phyloP scores from a whole-genome alignment of 2,113 vertebrate genomes.

The Poeciliopsis retropinna region DNA sequence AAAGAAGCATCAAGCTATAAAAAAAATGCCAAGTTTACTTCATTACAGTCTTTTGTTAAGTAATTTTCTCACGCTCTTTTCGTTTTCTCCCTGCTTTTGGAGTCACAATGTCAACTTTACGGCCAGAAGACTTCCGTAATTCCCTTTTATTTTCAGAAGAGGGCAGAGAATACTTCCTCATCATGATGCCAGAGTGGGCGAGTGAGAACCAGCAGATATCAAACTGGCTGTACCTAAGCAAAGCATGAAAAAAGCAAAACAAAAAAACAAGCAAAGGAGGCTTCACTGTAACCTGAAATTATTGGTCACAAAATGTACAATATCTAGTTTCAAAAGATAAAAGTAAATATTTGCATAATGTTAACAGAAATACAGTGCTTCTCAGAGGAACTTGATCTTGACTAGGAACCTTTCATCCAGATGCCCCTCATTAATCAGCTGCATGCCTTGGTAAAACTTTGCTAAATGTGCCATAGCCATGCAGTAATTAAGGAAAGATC shows the following conservation, averaged over 20 bases:
- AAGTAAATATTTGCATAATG: neutral
- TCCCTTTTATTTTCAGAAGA: constrained; percentile 10
- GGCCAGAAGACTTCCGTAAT: constrained; percentile 6
- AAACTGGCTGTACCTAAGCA: constrained; percentile 83
- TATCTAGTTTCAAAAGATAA: neutral
- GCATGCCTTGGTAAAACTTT: constrained; percentile 77
- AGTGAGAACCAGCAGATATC: constrained; percentile 86
- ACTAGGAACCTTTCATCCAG: constrained; percentile 60
- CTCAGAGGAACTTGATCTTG: neutral
- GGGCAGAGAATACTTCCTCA: constrained; percentile 63
- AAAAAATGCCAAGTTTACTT: neutral
- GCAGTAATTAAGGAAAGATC: constrained; percentile 84
- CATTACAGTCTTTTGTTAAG: neutral
- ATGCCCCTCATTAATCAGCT: constrained; percentile 50
- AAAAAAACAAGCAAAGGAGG: neutral
- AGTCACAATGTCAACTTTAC: neutral
- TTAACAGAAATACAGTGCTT: too few species aligned
- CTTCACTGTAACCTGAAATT: neutral
- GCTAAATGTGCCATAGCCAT: constrained; percentile 82
- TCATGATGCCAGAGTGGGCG: constrained; percentile 83
- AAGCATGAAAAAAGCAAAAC: constrained; percentile 1
- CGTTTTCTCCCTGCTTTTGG: constrained; percentile 11
- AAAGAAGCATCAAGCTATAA: constrained; percentile 3
- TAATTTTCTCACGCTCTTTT: constrained; percentile 44
- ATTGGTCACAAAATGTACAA: too few species aligned